Conservation (phyloP, 2,888 invertebrate genomes). For the Mythimna ferrago region DNA sequence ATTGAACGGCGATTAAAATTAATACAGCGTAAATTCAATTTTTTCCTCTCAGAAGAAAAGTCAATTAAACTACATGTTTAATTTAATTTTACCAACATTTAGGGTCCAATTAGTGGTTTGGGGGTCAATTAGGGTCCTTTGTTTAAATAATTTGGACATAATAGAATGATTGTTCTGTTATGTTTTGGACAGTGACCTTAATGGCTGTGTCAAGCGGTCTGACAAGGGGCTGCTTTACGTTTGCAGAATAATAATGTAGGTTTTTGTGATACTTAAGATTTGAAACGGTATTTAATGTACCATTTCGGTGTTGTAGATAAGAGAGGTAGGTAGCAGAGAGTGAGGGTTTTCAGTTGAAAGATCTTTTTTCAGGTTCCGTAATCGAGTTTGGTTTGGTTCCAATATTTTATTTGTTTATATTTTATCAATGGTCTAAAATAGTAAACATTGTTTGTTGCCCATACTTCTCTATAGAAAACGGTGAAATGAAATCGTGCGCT, state of each 20-base stretch:
- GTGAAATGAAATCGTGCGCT: too few species aligned
- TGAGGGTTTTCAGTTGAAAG: background rate
- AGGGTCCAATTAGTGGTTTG: conserved; percentile 52
- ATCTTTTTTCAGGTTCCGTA: too few species aligned
- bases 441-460: too few species aligned
- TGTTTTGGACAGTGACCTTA: conserved; percentile 44
- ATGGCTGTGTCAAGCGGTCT: conserved; percentile 37
- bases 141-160: conserved; percentile 61
- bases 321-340: background rate
- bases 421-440: too few species aligned
- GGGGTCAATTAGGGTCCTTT: conserved; percentile 59
- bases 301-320: conserved; percentile 9
- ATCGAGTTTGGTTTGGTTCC: background rate
- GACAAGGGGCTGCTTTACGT: conserved; percentile 39
- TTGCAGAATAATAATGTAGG: conserved; percentile 37
- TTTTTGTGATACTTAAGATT: conserved; percentile 27
- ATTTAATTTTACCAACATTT: conserved; percentile 68
- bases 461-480: too few species aligned
- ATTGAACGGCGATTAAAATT: conserved; percentile 79
- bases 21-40: conserved; percentile 79
- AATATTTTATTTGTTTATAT: background rate
- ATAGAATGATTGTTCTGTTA: conserved; percentile 57
- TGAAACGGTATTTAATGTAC: conserved; percentile 31
- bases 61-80: conserved; percentile 73
- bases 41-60: conserved; percentile 65